A percentile compares a stretch with the other conserved stretches of the same genome.
Evolutionary conservation across 2,888 invertebrate species (phyloP).

Genomic region (Cistogaster globosa): DNA sequence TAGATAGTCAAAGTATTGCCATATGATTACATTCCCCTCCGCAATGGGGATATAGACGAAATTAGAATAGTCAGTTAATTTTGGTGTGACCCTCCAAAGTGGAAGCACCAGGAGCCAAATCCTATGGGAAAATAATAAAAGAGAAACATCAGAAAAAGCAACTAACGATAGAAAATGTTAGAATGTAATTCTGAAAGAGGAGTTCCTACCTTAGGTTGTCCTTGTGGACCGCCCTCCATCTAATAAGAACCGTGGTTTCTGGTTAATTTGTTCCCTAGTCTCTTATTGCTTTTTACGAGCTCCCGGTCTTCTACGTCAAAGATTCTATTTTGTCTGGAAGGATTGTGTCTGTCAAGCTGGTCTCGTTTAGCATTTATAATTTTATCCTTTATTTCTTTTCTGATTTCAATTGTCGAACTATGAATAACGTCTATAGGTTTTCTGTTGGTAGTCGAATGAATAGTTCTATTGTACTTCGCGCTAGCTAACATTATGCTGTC

Average conservation of each 20-base stretch:
- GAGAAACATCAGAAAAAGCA: neutral
- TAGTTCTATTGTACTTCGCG: constrained; percentile 65
- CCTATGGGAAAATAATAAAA: constrained; percentile 4
- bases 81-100: neutral
- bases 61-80: neutral
- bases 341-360: constrained; percentile 10
- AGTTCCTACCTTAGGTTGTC: neutral
- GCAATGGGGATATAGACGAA: neutral
- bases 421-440: constrained; percentile 43
- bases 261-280: constrained; percentile 21
- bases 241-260: neutral
- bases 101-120: neutral
- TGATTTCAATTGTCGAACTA: neutral
- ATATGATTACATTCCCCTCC: too few species aligned
- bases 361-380: neutral
- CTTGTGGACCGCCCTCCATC: neutral
- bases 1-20: too few species aligned
- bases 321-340: constrained; percentile 22
- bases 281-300: constrained; percentile 29
- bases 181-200: neutral
- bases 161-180: neutral
- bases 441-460: constrained; percentile 56
- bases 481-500: too few species aligned
- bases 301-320: constrained; percentile 18
- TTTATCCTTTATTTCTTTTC: constrained; percentile 14